Base-by-base conservation (phyloP, 2,113 vertebrate species). In the Coracopsis vasa region DNA sequence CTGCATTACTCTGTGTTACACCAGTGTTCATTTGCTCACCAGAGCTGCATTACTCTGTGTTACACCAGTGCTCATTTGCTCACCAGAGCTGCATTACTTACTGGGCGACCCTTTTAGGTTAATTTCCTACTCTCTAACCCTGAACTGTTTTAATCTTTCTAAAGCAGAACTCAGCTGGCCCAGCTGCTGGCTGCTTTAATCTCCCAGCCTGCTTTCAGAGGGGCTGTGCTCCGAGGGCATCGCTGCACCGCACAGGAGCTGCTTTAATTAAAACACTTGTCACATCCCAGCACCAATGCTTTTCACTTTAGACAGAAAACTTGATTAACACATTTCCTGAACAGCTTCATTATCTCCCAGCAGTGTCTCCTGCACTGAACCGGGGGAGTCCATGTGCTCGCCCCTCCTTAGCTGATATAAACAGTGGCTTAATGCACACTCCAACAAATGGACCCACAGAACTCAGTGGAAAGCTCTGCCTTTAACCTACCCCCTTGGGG, bases 121-220 rank as follows among this genome's bases (percentile, higher is more conserved):
- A 13, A 64, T 94, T 86, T 88, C 39, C 5, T 66, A 61, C 41
- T 85, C 62, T 87, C 41, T 39, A 82, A 82, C 47, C 58, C 79
- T 45, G 62, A 90, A 80, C 0, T 77, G 60, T 14, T 96, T 90
- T 77, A 60, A 92, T 86, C 95, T 93, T 79, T 70, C 90, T 86
- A 42, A 93, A 90, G 90, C 62, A 31, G 37, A 83, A 33, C 33
- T 81, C 37, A 10, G 58, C 58, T 33, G 37, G 5, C 12, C 74
- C 93, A 92, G 88, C 37, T 96, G 88, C 74, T 73, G 53, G 77
- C 74, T 28, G 75, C 42, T 62, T 62, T 90, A 88, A 96, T 90
- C 95, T 93, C 45, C 79, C 60, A 73, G 50, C 60, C 80, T 73
- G 66, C 39, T 95, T 70, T 39, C 50, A 62, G 50, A 73, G 0